A percentile compares a stretch with the other conserved stretches of the same genome.
Conservation (phyloP, 1,140 invertebrate species). For the Pseudomyrmex pallidus region DNA sequence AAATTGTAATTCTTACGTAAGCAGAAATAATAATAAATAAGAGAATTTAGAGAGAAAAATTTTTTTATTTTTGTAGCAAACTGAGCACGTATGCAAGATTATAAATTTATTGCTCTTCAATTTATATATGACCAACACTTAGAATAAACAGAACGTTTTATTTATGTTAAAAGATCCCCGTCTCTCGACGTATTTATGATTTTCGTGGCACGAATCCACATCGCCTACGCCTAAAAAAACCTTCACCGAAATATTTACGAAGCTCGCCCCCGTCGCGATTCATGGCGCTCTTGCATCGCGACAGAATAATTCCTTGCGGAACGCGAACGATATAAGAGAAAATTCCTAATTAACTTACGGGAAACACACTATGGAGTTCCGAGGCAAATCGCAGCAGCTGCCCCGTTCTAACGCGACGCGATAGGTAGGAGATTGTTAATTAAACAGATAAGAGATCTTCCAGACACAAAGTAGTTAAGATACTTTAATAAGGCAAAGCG, state of each 20-base stretch:
- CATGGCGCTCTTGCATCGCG: not conserved
- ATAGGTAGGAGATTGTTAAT: not conserved
- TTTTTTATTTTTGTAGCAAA: too few species aligned
- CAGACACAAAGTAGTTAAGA: not conserved
- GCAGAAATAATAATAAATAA: not conserved
- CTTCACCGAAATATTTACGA: slow-evolving; percentile 11
- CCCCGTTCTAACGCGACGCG: not conserved
- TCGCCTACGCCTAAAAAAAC: slow-evolving; percentile 45
- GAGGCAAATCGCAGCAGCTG: not conserved
- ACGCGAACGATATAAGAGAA: not conserved
- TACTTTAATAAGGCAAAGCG: not conserved
- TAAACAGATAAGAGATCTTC: not conserved
- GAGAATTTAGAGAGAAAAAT: not conserved
- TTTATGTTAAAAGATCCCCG: slow-evolving; percentile 27
- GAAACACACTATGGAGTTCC: not conserved
- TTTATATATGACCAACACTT: slow-evolving; percentile 24
- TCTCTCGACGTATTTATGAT: slow-evolving; percentile 36
- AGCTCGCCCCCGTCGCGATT: not conserved
- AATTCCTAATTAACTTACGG: slow-evolving; percentile 57
- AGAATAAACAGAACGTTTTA: slow-evolving; percentile 8
- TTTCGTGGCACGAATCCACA: slow-evolving; percentile 30
- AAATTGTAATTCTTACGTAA: slow-evolving; percentile 23
- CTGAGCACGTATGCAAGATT: not conserved
- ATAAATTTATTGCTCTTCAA: slow-evolving; percentile 40
- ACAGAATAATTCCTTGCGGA: not conserved